These are phyloP conservation scores for Tribolium freemani DNA, from an alignment of 2,888 invertebrate genomes.

Conservation along the genomic window DNA sequence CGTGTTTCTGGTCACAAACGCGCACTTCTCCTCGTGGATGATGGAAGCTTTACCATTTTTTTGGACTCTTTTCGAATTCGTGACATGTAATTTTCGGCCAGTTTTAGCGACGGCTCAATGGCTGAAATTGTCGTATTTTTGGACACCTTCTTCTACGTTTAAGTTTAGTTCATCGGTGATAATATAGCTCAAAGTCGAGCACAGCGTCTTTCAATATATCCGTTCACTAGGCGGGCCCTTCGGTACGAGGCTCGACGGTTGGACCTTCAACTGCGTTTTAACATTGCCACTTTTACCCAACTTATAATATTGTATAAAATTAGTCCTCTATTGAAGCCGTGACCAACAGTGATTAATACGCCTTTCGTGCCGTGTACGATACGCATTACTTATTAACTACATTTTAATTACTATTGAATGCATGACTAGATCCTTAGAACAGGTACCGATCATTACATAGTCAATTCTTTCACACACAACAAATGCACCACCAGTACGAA, in stretches of 20 bases:
- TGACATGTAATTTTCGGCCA: constrained; percentile 49
- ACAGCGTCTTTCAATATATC: constrained; percentile 62
- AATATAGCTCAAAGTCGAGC: constrained; percentile 62
- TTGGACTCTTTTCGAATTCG: constrained; percentile 53
- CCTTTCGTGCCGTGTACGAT: constrained; percentile 56
- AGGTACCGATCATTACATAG: constrained; percentile 22
- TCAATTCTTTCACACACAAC: constrained; percentile 3
- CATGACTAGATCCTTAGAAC: constrained; percentile 46
- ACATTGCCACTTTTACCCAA: constrained; percentile 50
- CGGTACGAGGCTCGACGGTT: constrained; percentile 49
- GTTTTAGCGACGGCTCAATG: constrained; percentile 48
- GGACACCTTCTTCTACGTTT: constrained; percentile 47
- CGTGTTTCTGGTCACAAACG: constrained; percentile 53
- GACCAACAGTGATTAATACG: constrained; percentile 58
- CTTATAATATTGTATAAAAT: constrained; percentile 48
- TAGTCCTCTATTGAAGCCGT: constrained; percentile 51
- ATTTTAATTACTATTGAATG: constrained; percentile 43
- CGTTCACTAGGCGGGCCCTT: constrained; percentile 57
- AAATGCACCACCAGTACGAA: constrained; percentile 2
- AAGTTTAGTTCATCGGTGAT: constrained; percentile 60
- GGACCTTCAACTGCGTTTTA: constrained; percentile 50
- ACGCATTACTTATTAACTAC: constrained; percentile 46
- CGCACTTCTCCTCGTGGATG: constrained; percentile 50
- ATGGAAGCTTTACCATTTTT: constrained; percentile 53
- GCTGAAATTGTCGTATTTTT: constrained; percentile 62